Evolutionary conservation across 2,797 vertebrate genomes (phyloP), one percentile per base, ranked within the genome.

Genomic region (Dromococcyx pavoninus): DNA sequence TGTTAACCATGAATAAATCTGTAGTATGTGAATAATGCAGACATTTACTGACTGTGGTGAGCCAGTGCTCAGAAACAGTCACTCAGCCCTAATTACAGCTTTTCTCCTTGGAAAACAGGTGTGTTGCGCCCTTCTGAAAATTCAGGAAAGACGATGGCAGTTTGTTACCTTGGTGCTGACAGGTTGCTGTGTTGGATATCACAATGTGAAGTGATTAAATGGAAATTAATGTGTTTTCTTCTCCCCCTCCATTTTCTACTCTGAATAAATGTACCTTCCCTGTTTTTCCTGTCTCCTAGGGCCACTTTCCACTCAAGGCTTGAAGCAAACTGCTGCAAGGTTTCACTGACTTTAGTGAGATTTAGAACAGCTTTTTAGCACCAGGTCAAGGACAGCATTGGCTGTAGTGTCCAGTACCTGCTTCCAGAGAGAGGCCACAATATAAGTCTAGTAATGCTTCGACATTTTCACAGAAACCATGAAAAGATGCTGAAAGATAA

Each of bases 11-110:
- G 92, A 94, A 73, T 27, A 95, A 84, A 86, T 91, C 48, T 64
- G 39, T 57, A 86, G 58, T 61, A 84, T 81, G 76, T 86, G 83
- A 95, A 75, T 22, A 79, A 82, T 46, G 32, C 73, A 84, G 79
- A 32, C 33, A 24, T 86, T 84, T 78, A 89, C 66, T 64, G 35
- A 53, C 51, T 50, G 17, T 48, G 44, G 35, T 6, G 5, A 89
- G 66, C 76, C 67, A 69, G 21, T 8, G 0, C n/a, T n/a, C 41
- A 61, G 56, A 83, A 81, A 67, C 58, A 81, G 35, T 66, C 76
- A 76, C 33, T 94, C 61, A 41, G 81, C 57, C 27, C 56, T 95
- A 89, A 95, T 65, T 95, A 81, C 41, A 84, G 62, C 27, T 84
- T 92, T 89, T 53, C 33, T 89, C 24, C 66, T 58, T 1, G 0